These are phyloP conservation scores for Takifugu rubripes DNA, from an alignment of 2,797 vertebrate species.

Conservation along the genomic window DNA sequence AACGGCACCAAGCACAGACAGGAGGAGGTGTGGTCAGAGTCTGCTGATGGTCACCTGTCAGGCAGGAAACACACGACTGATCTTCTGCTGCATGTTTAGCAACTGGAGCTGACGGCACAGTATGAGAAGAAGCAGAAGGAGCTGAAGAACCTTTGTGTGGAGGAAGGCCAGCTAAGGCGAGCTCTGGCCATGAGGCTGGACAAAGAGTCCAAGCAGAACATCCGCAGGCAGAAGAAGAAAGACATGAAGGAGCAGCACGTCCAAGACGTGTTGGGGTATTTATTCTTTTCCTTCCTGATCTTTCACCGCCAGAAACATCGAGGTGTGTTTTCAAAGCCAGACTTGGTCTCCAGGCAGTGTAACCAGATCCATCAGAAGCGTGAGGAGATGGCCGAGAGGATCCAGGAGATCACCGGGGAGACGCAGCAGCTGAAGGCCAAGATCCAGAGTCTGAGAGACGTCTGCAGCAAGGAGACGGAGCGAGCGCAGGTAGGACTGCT, in stretches of 20 bases:
- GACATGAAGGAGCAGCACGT: conserved; percentile 74
- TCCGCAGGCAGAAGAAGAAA: conserved; percentile 72
- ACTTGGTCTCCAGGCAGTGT: conserved; percentile 61
- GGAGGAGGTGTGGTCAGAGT: conserved; percentile 56
- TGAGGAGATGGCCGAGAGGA: conserved; percentile 72
- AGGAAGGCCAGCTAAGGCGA: conserved; percentile 72
- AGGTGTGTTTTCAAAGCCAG: neutral
- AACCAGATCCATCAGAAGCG: conserved; percentile 76
- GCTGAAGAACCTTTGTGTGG: conserved; percentile 67
- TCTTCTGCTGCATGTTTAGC: conserved; percentile 35
- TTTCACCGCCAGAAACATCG: neutral
- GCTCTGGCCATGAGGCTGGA: conserved; percentile 71
- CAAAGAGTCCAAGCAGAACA: conserved; percentile 74
- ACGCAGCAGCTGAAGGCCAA: conserved; percentile 70
- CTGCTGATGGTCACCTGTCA: too few species aligned
- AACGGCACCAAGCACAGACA: conserved; percentile 62
- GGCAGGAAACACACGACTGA: neutral
- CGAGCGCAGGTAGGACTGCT: conserved; percentile 68
- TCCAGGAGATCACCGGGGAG: conserved; percentile 66
- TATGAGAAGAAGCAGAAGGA: conserved; percentile 75
- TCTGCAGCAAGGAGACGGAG: conserved; percentile 64
- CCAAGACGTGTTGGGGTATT: conserved; percentile 70
- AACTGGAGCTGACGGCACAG: conserved; percentile 52
- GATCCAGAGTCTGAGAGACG: conserved; percentile 69
- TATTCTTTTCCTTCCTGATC: neutral